phyloP scores from a whole-genome alignment of 2,113 vertebrate genomes.

The Salminus brasiliensis region DNA sequence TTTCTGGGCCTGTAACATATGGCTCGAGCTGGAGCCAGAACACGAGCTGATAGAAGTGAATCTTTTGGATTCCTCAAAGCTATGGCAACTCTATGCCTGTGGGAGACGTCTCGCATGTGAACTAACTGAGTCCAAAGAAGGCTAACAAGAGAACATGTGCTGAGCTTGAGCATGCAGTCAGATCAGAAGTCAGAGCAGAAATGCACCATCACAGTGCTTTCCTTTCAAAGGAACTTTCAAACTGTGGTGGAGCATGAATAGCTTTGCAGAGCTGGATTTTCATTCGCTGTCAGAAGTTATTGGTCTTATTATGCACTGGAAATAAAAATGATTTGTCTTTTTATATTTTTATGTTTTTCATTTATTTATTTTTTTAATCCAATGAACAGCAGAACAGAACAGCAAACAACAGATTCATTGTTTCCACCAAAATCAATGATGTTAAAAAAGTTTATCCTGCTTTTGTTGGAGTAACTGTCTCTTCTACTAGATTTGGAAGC shows the following conservation, averaged over 20 bases:
- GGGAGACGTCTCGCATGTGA: neutral
- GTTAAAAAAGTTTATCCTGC: no score
- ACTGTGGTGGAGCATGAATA: neutral
- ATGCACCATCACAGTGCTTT: neutral
- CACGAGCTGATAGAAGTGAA: neutral
- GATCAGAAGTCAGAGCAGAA: neutral
- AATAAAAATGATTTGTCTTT: no score
- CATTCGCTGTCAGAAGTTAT: no score
- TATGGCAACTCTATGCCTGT: neutral
- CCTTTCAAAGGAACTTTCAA: neutral
- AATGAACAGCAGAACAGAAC: no score
- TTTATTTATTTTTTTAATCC: no score
- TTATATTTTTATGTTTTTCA: no score
- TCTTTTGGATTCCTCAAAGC: neutral
- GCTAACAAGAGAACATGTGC: neutral
- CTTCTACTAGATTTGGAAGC: no score
- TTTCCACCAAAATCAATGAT: no score
- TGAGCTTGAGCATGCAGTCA: neutral
- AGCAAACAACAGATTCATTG: no score
- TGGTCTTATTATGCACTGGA: no score
- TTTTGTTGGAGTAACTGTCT: no score
- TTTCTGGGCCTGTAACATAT: conserved; percentile 1
- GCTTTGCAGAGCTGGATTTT: neutral
- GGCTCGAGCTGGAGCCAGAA: conserved; percentile 9
- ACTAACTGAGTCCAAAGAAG: neutral